Base-by-base conservation (phyloP, 2,113 vertebrate species). In the Nothobranchius furzeri region DNA sequence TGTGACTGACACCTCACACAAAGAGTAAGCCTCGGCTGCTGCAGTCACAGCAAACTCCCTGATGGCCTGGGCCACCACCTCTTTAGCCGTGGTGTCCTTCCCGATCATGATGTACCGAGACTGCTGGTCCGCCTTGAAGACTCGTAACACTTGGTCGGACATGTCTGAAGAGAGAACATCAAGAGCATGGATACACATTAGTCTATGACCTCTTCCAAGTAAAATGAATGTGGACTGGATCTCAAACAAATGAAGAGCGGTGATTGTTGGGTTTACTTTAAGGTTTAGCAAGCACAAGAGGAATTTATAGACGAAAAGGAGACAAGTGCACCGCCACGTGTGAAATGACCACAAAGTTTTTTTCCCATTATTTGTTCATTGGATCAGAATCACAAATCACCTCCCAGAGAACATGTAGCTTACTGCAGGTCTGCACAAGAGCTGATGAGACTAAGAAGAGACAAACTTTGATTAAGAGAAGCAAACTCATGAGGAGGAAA, bases 71-170 rank as follows among this genome's bases (percentile, higher is more conserved):
- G 94, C 85, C 48, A 99, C 98, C 61, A 99, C 97, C 86, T 99
- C 97, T 78, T 97, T 98, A 0, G 98, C 98, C 0, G 98, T 99
- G 1, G 97, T 98, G 84, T 99, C 97, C 79, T 97, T 98, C 70
- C 97, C 96, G 75, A 99, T 99, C 98, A 99, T 98, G 84, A 99
- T 96, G 89, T 99, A 99, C 4, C 97, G 96, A 61, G 96, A 98
- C 82, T 99, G 96, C 89, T 99, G 98, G 84, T 99, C 97, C 0
- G 96, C 98, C 80, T 98, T 99, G 84, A 99, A 99, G 76, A 99
- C 96, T 45, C 96, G 90, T 59, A 99, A 84, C 6, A 99, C 97
- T 82, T 99, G 96, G 78, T 99, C 96, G 9, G 96, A 96, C 81
- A 99, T 91, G 73, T 99, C 96, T 99, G 86, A 3, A 59, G 60